Conservation (phyloP, 53 echinoderm and acorn worm genomes). For the Mesocentrotus franciscanus region DNA sequence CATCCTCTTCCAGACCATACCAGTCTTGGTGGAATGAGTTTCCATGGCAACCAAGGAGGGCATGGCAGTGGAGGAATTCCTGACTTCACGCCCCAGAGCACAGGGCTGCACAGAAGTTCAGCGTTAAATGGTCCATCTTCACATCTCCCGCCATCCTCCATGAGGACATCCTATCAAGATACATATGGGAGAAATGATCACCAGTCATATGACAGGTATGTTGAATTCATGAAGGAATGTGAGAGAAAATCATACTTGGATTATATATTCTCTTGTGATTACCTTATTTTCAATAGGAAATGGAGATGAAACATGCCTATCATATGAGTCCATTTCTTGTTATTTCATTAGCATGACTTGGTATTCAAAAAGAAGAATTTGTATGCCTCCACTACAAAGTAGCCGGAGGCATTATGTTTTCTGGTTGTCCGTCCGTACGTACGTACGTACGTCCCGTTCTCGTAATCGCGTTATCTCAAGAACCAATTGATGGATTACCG, state of each 20-base stretch:
- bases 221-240: background rate
- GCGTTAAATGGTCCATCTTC: background rate
- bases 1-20: slow-evolving; percentile 18
- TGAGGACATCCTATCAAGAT: slow-evolving; percentile 59
- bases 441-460: too few relatives aligned
- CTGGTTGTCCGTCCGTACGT: too few relatives aligned
- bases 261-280: background rate
- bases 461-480: too few relatives aligned
- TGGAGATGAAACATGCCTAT: too few relatives aligned
- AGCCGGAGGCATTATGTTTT: too few relatives aligned
- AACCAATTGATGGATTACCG: too few relatives aligned
- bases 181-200: slow-evolving; percentile 52
- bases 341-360: too few relatives aligned
- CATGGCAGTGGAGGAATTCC: background rate
- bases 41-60: background rate
- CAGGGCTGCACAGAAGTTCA: slow-evolving; percentile 32
- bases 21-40: slow-evolving; percentile 28
- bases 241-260: background rate
- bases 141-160: slow-evolving; percentile 9
- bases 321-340: too few relatives aligned
- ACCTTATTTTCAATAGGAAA: too few relatives aligned
- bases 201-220: slow-evolving; percentile 60
- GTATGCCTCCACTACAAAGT: too few relatives aligned
- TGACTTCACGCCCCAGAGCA: background rate
- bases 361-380: too few relatives aligned